Evolutionary conservation across 2,113 vertebrate species (phyloP).

Genomic region (Clupea harengus): DNA sequence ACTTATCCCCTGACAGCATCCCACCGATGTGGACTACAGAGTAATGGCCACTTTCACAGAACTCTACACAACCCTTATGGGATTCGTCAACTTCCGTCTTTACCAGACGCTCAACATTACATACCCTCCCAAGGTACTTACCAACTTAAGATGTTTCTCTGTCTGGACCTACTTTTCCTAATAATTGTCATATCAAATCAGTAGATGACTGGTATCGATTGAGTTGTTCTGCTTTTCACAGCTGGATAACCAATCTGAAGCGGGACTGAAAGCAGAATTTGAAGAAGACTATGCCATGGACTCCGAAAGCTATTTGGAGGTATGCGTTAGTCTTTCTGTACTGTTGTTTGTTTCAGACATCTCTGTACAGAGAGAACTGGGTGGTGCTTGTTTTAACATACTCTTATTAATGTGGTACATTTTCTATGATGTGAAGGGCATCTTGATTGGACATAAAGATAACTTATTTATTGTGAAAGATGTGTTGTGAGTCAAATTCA

Average conservation of each 20-base stretch:
- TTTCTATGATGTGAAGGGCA: background rate
- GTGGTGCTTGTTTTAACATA: background rate
- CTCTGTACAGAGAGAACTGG: background rate
- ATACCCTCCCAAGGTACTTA: slow-evolving; percentile 91
- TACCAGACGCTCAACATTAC: slow-evolving; percentile 91
- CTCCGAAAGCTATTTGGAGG: slow-evolving; percentile 89
- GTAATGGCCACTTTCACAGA: slow-evolving; percentile 99
- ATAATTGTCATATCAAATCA: background rate
- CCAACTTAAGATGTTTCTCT: background rate
- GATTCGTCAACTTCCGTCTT: slow-evolving; percentile 94
- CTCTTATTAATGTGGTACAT: background rate
- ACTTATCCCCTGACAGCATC: slow-evolving; percentile 73
- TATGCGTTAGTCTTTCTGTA: slow-evolving; percentile 44
- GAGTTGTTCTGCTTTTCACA: slow-evolving; percentile 47
- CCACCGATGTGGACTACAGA: slow-evolving; percentile 96
- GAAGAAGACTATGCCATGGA: slow-evolving; percentile 86
- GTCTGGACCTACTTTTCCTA: background rate
- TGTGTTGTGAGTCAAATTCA: too few relatives aligned
- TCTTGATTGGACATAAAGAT: too few relatives aligned
- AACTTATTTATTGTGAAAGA: too few relatives aligned
- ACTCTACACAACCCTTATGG: slow-evolving; percentile 91
- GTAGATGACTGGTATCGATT: background rate
- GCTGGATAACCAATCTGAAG: slow-evolving; percentile 76
- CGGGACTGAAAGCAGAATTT: slow-evolving; percentile 60
- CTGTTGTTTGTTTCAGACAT: background rate